phyloP scores from a whole-genome alignment of 1,140 invertebrate genomes.

The Drepana arcuata region DNA sequence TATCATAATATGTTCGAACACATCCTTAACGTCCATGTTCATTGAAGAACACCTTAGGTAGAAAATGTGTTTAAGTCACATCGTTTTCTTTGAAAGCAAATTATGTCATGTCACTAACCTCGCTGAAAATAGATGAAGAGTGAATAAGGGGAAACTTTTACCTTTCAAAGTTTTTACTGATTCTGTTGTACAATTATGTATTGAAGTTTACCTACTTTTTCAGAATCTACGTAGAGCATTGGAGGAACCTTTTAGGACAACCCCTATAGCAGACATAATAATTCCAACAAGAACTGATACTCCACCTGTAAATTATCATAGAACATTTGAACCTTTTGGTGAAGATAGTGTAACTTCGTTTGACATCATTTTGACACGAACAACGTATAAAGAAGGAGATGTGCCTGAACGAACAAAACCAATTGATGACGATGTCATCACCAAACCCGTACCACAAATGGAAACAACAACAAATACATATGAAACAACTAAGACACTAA shows the following conservation, averaged over 20 bases:
- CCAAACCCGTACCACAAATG: background rate
- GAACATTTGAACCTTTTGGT: constrained; percentile 19
- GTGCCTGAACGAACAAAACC: constrained; percentile 10
- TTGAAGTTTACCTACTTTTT: no score
- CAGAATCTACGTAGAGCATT: constrained; percentile 5
- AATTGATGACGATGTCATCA: background rate
- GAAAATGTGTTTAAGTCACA: no score
- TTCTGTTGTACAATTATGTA: no score
- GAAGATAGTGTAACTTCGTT: constrained; percentile 6
- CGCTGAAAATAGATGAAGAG: no score
- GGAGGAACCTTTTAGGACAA: constrained; percentile 23
- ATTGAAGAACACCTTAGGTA: no score
- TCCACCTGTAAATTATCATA: constrained; percentile 9
- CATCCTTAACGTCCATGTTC: no score
- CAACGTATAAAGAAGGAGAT: constrained; percentile 7
- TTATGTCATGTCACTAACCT: no score
- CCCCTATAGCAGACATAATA: constrained; percentile 13
- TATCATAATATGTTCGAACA: no score
- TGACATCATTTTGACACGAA: constrained; percentile 10
- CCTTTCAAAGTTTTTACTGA: no score
- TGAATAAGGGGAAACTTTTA: no score
- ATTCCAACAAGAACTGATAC: constrained; percentile 23
- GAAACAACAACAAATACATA: background rate
- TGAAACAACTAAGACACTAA: background rate
- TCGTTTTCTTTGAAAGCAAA: no score